Evolutionary conservation across 1,140 invertebrate species (phyloP), one percentile per base, ranked within the genome.

Genomic region (Papilio helenus): DNA sequence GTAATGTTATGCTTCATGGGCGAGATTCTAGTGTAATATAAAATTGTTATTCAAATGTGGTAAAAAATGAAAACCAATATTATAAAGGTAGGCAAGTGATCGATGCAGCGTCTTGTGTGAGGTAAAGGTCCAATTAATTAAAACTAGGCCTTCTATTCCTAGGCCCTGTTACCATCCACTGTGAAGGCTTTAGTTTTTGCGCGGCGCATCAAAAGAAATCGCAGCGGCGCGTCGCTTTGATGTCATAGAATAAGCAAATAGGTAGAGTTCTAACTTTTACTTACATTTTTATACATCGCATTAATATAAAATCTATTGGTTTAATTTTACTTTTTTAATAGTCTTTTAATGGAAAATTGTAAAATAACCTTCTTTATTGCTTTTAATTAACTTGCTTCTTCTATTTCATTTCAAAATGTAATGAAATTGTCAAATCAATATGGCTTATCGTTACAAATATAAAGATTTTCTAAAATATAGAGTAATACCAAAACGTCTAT

Each of bases 161-260:
- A 81, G 81, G 44, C 44, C 72, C 42, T 74, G 72, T 74, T 74
- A 49, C n/a, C 23, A 74, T 46, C 39, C 18, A 72, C 72, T 44
- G 34, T 74, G 42, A 74, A 74, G 72, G 42, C 44, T 74, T 74
- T 51, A 46, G 79, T 84, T 86, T 85, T 85, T 86, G 82, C 80
- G 42, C 77, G 81, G 82, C 68, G 46, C 81, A 83, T 81, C 82
- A 81, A 81, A 84, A 61, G 79, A 71, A 82, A 78, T 49, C 58
- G 72, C 42, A 81, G 81, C 83, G 85, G 86, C 81, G 34, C 20
- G 68, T 61, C 51, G 80, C 86, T 87, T 87, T 87, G 86, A 87
- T 86, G 26, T 68, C 86, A 84, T 46, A 84, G 83, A 87, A 71
- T 72, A 79, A 74, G 44, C 44, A 51, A 74, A n/a, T 49, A 26